phyloP scores from a whole-genome alignment of 2,888 invertebrate genomes.

The Venustoraphidia nigricollis region DNA sequence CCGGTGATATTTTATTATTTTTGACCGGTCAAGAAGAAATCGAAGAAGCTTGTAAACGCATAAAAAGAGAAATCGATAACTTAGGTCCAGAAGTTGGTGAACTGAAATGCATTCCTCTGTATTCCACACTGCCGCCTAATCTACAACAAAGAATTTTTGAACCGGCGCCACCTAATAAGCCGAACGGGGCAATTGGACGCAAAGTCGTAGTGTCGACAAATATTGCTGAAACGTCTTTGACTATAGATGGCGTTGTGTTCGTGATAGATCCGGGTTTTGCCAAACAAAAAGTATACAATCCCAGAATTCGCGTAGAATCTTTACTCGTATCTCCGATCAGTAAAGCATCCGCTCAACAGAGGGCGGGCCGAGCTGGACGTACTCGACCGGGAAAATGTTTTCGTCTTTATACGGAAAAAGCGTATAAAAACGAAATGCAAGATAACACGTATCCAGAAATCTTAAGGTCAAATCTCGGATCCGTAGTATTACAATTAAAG shows the following conservation, averaged over 20 bases:
- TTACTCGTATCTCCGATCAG: constrained; percentile 95
- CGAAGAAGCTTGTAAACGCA: constrained; percentile 96
- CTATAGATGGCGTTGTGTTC: constrained; percentile 98
- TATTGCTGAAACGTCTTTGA: constrained; percentile 97
- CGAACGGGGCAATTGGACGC: constrained; percentile 55
- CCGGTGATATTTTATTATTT: constrained; percentile 86
- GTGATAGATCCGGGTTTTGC: constrained; percentile 99
- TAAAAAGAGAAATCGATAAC: constrained; percentile 91
- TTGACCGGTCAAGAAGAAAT: constrained; percentile 88
- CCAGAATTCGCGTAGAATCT: constrained; percentile 78
- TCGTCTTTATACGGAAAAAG: constrained; percentile 86
- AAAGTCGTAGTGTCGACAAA: constrained; percentile 96
- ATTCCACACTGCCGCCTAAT: constrained; percentile 95
- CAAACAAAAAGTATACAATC: constrained; percentile 82
- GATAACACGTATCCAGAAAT: constrained; percentile 98
- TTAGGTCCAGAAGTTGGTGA: constrained; percentile 94
- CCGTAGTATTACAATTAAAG: constrained; percentile 95
- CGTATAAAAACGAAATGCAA: constrained; percentile 96
- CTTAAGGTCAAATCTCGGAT: constrained; percentile 80
- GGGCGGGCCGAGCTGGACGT: constrained; percentile 94
- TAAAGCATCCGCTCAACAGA: constrained; percentile 96
- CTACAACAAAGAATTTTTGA: constrained; percentile 96
- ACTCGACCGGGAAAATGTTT: constrained; percentile 99
- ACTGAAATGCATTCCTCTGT: constrained; percentile 93
- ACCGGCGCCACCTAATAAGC: constrained; percentile 68